Evolutionary conservation across 2,797 vertebrate species (phyloP).

Genomic region (Microtus obscurus): DNA sequence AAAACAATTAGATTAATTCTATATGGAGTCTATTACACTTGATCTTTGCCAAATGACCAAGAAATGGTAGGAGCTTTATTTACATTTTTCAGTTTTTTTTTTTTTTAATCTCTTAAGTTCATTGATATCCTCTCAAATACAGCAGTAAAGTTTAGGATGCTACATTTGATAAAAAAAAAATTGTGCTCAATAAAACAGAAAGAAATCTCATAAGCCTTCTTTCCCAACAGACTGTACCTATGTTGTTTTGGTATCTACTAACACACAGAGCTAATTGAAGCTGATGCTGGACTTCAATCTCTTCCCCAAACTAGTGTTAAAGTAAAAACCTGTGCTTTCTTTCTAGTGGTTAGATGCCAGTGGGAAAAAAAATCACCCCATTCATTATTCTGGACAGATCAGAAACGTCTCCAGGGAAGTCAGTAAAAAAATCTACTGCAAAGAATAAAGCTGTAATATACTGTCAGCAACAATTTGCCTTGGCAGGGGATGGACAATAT

Average conservation of each 20-base stretch:
- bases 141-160: neutral
- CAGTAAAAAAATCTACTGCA: constrained; percentile 77
- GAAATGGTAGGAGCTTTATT: neutral
- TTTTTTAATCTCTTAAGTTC: constrained; percentile 21
- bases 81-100: neutral
- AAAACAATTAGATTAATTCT: neutral
- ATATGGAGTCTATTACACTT: neutral
- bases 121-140: neutral
- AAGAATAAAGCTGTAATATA: constrained; percentile 83
- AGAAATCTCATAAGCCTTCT: neutral
- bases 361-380: constrained; percentile 63
- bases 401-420: constrained; percentile 81
- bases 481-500: constrained; percentile 74
- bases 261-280: constrained; percentile 45
- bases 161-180: neutral
- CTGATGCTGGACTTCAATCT: constrained; percentile 32
- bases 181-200: neutral
- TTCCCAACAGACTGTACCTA: neutral
- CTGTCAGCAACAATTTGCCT: constrained; percentile 77
- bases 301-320: constrained; percentile 58
- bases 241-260: constrained; percentile 4
- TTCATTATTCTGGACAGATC: constrained; percentile 75
- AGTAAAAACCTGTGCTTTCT: constrained; percentile 78
- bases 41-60: neutral
- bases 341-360: constrained; percentile 77